These are phyloP conservation scores for Pangasianodon gigas DNA, from an alignment of 2,113 vertebrate species.

Conservation along the genomic window DNA sequence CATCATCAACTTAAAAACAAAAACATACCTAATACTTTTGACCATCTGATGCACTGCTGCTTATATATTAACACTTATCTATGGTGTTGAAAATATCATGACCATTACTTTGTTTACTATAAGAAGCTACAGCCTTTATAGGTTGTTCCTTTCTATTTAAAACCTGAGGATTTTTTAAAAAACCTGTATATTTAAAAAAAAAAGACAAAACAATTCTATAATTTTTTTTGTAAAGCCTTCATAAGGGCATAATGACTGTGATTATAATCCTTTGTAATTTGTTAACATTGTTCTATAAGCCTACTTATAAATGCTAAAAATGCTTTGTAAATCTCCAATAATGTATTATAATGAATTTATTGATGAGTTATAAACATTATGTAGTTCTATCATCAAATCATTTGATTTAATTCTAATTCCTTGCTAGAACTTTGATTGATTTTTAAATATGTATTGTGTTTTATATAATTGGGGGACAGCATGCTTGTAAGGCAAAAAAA, in stretches of 20 bases:
- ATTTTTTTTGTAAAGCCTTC: background rate
- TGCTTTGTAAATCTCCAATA: background rate
- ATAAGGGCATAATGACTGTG: background rate
- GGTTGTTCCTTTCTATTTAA: background rate
- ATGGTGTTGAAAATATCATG: background rate
- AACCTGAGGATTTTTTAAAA: background rate
- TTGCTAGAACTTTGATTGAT: background rate
- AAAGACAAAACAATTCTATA: background rate
- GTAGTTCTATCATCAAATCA: background rate
- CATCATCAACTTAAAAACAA: background rate
- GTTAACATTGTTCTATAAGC: background rate
- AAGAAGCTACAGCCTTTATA: slow-evolving; percentile 9
- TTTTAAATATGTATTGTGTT: background rate
- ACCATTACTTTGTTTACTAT: background rate
- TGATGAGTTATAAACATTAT: background rate
- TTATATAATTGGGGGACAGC: background rate
- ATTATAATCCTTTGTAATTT: background rate
- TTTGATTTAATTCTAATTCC: background rate
- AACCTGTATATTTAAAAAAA: background rate
- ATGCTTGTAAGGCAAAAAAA: background rate
- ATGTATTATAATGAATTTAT: background rate
- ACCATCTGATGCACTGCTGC: background rate
- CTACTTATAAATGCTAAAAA: background rate
- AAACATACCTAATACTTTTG: background rate
- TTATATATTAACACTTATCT: background rate